A percentile compares a stretch with the other conserved stretches of the same genome.
Evolutionary conservation across 2,797 vertebrate species (phyloP).

Genomic region (Knipowitschia caucasica): DNA sequence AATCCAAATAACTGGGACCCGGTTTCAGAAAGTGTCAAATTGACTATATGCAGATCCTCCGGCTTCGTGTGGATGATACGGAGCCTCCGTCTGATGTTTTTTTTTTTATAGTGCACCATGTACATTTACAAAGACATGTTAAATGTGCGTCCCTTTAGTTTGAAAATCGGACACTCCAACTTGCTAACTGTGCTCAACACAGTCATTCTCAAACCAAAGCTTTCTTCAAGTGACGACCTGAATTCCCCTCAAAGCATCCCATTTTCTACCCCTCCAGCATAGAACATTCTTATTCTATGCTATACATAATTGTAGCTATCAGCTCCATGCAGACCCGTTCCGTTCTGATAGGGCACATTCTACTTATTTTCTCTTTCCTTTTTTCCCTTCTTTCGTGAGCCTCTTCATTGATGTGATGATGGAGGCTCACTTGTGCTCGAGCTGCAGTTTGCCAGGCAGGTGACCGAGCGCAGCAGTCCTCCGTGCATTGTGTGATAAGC

Average conservation of each 20-base stretch:
- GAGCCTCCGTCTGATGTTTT: too few relatives aligned
- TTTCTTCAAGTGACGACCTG: conserved; percentile 5
- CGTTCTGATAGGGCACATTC: conserved; percentile 43
- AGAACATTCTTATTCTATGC: conserved; percentile 12
- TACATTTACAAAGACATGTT: too few relatives aligned
- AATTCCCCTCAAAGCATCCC: conserved; percentile 28
- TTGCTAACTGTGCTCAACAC: too few relatives aligned
- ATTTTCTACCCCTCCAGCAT: conserved; percentile 1
- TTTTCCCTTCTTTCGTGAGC: conserved; percentile 22
- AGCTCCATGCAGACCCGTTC: conserved; percentile 53
- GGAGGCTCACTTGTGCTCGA: conserved; percentile 45
- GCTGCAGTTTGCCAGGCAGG: conserved; percentile 48
- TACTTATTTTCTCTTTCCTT: neutral
- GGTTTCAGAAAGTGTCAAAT: too few relatives aligned
- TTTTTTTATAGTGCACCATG: too few relatives aligned
- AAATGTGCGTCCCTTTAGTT: too few relatives aligned
- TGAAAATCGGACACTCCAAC: too few relatives aligned
- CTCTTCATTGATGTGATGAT: conserved; percentile 55
- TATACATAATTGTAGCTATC: conserved; percentile 46
- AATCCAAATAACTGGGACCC: too few relatives aligned
- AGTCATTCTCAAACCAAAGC: neutral
- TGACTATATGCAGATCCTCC: too few relatives aligned
- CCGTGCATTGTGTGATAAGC: conserved; percentile 47
- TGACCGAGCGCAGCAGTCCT: conserved; percentile 46
- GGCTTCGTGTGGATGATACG: too few relatives aligned